Evolutionary conservation across 2,113 vertebrate species (phyloP), one percentile per base, ranked within the genome.

Genomic region (Eolophus roseicapilla): DNA sequence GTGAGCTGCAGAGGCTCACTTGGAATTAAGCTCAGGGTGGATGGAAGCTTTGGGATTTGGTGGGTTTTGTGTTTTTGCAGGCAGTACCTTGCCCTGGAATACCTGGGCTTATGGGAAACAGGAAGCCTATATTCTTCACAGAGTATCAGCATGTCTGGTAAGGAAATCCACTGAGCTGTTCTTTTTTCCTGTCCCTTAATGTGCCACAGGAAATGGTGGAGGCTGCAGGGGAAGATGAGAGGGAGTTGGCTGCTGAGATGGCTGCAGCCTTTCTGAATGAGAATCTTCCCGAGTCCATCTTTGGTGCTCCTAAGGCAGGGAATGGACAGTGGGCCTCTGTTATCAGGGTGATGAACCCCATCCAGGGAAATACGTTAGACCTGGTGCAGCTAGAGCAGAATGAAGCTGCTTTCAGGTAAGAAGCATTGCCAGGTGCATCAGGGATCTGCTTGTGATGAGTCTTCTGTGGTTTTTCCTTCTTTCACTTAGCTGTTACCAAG

Each of bases 321-420:
- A 98, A 99, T 7, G 99, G 99, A 4, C 99, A 99, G 96, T 99
- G 99, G 99, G 99, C 99, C 9, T 99, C 99, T 33, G 98, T 99
- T 50, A 99, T 99, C 80, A 98, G 99, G 35, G 98, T 99, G 82
- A 97, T 99, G 97, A 99, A 99, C 95, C 99, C 99, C 91, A 99
- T 99, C 93, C 99, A 99, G 94, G 99, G 99, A 35, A 97, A 98
- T 37, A 99, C 99, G 0, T 95, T 99, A 89, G 99, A 99, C 95
- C 98, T 99, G 76, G 99, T 99, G 73, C 99, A 99, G 93, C 97
- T 99, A 75, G 99, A 99, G 79, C 99, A 99, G 98, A 99, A 99
- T 3, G 99, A 99, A 95, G 99, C 99, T 19, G 99, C 99, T 9
- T 99, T 99, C 97, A 99, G 99, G 99, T 99, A 88, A 98, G 96